These are phyloP conservation scores for Morelia viridis DNA, from an alignment of 2,797 vertebrate genomes.

Conservation along the genomic window DNA sequence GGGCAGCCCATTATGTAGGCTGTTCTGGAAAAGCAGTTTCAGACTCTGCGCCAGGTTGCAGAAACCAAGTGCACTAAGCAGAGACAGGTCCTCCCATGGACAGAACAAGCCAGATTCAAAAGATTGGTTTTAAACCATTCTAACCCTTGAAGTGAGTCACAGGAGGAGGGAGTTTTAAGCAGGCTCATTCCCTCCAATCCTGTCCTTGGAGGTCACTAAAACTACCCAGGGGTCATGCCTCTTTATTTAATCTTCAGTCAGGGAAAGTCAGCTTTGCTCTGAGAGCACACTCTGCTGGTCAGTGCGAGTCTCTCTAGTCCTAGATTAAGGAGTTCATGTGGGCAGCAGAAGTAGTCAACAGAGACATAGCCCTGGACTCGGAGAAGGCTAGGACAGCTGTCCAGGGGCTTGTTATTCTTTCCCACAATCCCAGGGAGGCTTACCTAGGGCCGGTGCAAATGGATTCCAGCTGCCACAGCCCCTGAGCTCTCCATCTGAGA, in stretches of 20 bases:
- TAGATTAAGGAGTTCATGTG: background rate
- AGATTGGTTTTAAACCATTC: accelerated
- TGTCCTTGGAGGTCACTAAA: background rate
- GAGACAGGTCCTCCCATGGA: background rate
- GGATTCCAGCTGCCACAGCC: background rate
- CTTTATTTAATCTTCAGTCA: accelerated
- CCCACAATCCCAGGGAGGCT: background rate
- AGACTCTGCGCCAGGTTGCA: conserved; percentile 43
- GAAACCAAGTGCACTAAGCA: conserved; percentile 22
- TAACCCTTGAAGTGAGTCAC: background rate
- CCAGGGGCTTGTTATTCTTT: background rate
- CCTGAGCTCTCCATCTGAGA: background rate
- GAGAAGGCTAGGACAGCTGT: background rate
- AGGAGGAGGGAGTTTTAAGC: background rate
- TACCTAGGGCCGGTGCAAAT: background rate
- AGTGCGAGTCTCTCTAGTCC: background rate
- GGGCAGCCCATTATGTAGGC: conserved; percentile 47
- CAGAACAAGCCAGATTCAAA: background rate
- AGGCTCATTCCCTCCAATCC: background rate
- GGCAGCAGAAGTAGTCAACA: background rate
- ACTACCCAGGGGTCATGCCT: background rate
- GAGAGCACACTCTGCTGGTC: conserved; percentile 13
- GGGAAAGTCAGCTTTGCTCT: background rate
- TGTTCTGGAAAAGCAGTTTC: conserved; percentile 42
- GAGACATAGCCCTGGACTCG: background rate